Base-by-base conservation (phyloP, 1,140 invertebrate species). In the Papilio dardanus region DNA sequence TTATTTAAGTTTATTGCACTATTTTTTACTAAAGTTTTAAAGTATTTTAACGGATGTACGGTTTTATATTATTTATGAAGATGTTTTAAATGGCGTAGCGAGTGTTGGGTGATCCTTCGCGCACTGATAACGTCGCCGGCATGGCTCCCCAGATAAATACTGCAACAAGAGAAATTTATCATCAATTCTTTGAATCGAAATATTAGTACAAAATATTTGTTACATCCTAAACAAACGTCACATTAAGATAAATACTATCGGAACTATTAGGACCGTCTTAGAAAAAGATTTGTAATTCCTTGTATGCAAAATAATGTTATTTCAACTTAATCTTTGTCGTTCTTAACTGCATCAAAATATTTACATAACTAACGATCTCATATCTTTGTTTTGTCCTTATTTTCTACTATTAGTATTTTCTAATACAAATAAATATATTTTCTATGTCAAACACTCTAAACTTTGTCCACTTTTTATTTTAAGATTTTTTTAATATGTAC, bases 111-210 rank as follows among this genome's bases (percentile, higher is more conserved):
- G 83, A 83, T 84, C 84, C 82, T 68, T 77, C 76, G 73, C 79
- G 79, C 58, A 78, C 67, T 80, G 83, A 85, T 80, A 82, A 81
- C 78, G 83, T 66, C 79, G 84, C 86, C 86, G 81, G 85, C 88
- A 90, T 91, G 88, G 85, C 87, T 86, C 77, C 81, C 76, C 74
- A 74, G 87, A 87, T 91, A 84, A 83, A 75, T 75, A 80, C 91
- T 92, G 91, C 30, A 88, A 90, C 69, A 78, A 82, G 77, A 82
- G 83, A 85, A 85, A 62, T 28, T 62, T 62, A 62, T 62, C 54
- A 24, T 62, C 14, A 62, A 86, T 21, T 79, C 77, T 58, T 65
- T 35, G 75, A 79, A 79, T 71, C 54, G 66, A 76, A 73, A 71
- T 31, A 46, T 37, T 30, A 33, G 10, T 74, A 35, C 8, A 58